A percentile compares a stretch with the other conserved stretches of the same genome.
Evolutionary conservation across 2,113 vertebrate genomes (phyloP).

Genomic region (Accipiter virgatus): DNA sequence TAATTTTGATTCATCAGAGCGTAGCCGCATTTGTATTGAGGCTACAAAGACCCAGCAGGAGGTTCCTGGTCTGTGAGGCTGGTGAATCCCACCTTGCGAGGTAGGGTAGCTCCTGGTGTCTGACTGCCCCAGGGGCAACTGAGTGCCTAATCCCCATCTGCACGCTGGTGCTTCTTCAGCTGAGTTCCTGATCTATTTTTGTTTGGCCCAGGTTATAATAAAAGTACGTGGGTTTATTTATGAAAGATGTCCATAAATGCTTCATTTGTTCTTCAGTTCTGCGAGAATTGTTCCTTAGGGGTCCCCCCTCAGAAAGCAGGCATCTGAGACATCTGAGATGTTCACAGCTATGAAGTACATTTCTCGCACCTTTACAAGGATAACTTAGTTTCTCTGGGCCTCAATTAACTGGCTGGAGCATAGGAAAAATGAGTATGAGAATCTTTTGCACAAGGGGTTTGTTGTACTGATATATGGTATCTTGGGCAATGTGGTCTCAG

Average conservation of each 20-base stretch:
- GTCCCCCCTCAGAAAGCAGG: background rate
- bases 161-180: background rate
- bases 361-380: background rate
- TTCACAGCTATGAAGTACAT: background rate
- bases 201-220: background rate
- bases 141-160: background rate
- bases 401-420: background rate
- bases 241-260: background rate
- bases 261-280: background rate
- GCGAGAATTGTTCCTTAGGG: background rate
- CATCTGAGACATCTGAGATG: background rate
- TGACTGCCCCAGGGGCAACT: background rate
- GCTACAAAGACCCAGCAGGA: background rate
- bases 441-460: fast-evolving
- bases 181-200: background rate
- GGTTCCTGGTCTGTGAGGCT: background rate
- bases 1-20: background rate
- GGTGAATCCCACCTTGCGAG: background rate
- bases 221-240: background rate
- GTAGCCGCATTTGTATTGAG: background rate
- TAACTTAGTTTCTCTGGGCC: background rate
- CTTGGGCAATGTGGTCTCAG: background rate
- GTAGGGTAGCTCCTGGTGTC: background rate
- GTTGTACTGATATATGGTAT: background rate
- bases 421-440: background rate